Evolutionary conservation across 1,140 invertebrate genomes (phyloP), one percentile per base, ranked within the genome.

Genomic region (Drosophila truncata): DNA sequence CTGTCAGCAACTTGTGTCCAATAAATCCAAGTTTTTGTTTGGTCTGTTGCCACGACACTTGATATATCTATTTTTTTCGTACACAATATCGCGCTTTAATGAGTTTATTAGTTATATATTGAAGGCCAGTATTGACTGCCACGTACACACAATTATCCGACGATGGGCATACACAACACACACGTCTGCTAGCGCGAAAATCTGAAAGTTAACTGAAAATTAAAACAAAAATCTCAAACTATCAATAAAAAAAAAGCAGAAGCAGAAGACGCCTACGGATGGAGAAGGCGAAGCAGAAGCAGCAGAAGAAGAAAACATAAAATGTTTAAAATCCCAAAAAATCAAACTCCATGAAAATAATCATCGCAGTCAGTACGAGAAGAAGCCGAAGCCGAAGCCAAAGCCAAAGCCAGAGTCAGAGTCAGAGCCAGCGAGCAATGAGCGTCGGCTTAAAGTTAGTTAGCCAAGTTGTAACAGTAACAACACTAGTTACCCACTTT

Each of bases 271-370:
- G 62, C 59, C 79, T 71, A 64, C 73, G 5, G 5, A 50, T 3
- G 64, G 54, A 64, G 31, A 46, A 74, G 67, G 52, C 46, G 46
- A 58, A 69, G 47, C 23, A 83, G 47, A 18, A 83, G 47, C 23
- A 80, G 57, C 60, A 35, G 64, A 78, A 74, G 79, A 86, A 77
- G 73, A 84, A 88, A 87, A 73, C 66, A 86, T 80, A 82, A 82
- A 86, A 77, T 85, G 71, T 85, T 86, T 86, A 75, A 92, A 92
- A 92, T 92, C 91, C 91, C 91, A 92, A 92, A 91, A 92, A 92
- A 92, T 92, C 87, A 92, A 90, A 92, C 72, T 92, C 87, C 91
- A 92, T 92, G 91, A 92, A 92, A 92, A 92, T 92, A 90, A 91
- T 92, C 84, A 92, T 91, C 78, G 74, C 49, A 77, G 73, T 35